Evolutionary conservation across 2,113 vertebrate species (phyloP).

Genomic region (Oncorhynchus mykiss): DNA sequence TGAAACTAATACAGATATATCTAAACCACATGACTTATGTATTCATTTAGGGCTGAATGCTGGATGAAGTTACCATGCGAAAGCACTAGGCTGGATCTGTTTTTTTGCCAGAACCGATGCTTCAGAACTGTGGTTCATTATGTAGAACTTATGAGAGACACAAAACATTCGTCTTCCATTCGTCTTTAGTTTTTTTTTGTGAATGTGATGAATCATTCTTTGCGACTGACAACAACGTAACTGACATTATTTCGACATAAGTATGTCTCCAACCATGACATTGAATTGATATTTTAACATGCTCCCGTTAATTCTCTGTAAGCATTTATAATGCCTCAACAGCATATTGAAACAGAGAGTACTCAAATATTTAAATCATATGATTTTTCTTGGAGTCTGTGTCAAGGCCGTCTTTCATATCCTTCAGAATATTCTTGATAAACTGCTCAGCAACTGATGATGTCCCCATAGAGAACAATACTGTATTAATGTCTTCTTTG

Average conservation of each 20-base stretch:
- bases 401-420: constrained; percentile 43
- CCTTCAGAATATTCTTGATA: constrained; percentile 56
- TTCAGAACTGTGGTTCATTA: constrained; percentile 54
- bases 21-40: constrained; percentile 67
- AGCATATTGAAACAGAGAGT: constrained; percentile 14
- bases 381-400: constrained; percentile 22
- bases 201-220: constrained; percentile 19
- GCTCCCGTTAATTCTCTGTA: constrained; percentile 40
- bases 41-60: constrained; percentile 61
- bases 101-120: constrained; percentile 64
- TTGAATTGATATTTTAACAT: constrained; percentile 6
- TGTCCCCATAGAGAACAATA: constrained; percentile 57
- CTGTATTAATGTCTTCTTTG: constrained; percentile 63
- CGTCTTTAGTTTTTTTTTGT: constrained; percentile 15
- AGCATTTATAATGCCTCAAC: constrained; percentile 21
- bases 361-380: constrained; percentile 19
- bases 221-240: constrained; percentile 41
- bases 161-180: constrained; percentile 28
- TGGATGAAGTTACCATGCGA: constrained; percentile 57
- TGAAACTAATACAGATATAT: constrained; percentile 61
- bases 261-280: constrained; percentile 25
- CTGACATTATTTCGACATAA: constrained; percentile 23
- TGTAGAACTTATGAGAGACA: constrained; percentile 34
- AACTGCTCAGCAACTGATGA: constrained; percentile 53
- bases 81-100: constrained; percentile 56